Evolutionary conservation across 2,888 invertebrate species (phyloP), one percentile per base, ranked within the genome.

Genomic region (Spodoptera exigua): DNA sequence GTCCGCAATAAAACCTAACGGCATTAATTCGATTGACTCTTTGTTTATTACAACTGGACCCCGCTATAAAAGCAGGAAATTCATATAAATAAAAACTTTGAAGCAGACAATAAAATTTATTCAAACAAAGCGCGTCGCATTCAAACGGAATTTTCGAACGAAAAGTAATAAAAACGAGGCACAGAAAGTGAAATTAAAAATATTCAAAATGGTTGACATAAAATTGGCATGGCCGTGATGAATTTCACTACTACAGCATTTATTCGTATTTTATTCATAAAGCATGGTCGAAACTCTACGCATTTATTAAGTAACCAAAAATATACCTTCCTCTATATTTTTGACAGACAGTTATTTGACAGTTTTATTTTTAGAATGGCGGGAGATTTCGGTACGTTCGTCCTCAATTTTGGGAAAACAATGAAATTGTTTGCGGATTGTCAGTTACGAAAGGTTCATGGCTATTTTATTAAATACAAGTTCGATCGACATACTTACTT

Each of bases 141-240:
- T 54, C 41, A 53, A 60, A 48, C 51, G 1, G 61, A 66, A 68
- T 62, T 27, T 27, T 27, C 27, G 9, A 27, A 61, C 45, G 61
- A 65, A 73, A 61, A 35, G 65, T 65, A 66, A 48, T 56, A 69
- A 68, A 74, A 78, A 61, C 72, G 73, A 69, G 67, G 65, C 53
- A 60, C 67, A 76, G 80, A 82, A 80, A 83, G 78, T 82, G 83
- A 86, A 82, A 76, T 73, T 80, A 77, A 82, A n/a, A 78, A 74
- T 48, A 61, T 69, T 54, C 78, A 78, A 84, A 83, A 27, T 27
- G 73, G 74, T 74, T 81, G 79, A 82, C 78, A 77, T 27, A 9
- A 7, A 79, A 78, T 73, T 44, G 60, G 3, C 3, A 34, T 34
- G n/a, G 37, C 68, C 71, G 76, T 79, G 80, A 78, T 75, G 67